Base-by-base conservation (phyloP, 1,140 invertebrate genomes). In the Aphelinus certus region DNA sequence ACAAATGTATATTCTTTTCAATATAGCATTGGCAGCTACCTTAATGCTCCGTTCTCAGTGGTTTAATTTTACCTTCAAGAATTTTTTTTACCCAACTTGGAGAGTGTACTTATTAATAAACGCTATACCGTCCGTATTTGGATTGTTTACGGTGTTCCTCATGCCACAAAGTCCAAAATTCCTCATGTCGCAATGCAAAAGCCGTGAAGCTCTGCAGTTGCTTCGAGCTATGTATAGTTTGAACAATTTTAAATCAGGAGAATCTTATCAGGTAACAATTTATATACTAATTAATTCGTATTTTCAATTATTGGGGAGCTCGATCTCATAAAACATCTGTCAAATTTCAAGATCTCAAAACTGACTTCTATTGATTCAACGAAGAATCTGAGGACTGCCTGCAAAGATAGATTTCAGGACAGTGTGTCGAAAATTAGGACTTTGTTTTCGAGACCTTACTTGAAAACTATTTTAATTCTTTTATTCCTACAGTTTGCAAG, bases 111-210 rank as follows among this genome's bases (percentile, higher is more conserved):
- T 91, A 51, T 80, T 90, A 71, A 78, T 83, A 9, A 87, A 83
- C 67, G 81, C 83, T 46, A 81, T 86, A 63, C 84, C 85, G 46
- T 77, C 84, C 3, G 64, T 87, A 7, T 55, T 87, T 9, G 84
- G 85, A 43, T 76, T 87, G 26, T 45, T 86, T 0, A 83, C 81
- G 47, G 80, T 84, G 48, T 79, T 77, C 63, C 62, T 85, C 42
- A 46, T 87, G 55, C 86, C 87, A 9, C 82, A 82, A 85, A 91
- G 90, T 78, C 91, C 91, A 5, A 91, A 90, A 78, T 90, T 85
- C 75, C 83, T 91, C 2, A 84, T 92, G 71, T 81, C 81, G 6
- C 78, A 77, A 78, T 88, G 89, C 79, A 82, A 82, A 76, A 74
- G 79, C 3, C 75, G 85, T 5, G 83, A 86, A 48, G 86, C 89